phyloP scores from a whole-genome alignment of 2,888 invertebrate species.

The Theretra japonica region DNA sequence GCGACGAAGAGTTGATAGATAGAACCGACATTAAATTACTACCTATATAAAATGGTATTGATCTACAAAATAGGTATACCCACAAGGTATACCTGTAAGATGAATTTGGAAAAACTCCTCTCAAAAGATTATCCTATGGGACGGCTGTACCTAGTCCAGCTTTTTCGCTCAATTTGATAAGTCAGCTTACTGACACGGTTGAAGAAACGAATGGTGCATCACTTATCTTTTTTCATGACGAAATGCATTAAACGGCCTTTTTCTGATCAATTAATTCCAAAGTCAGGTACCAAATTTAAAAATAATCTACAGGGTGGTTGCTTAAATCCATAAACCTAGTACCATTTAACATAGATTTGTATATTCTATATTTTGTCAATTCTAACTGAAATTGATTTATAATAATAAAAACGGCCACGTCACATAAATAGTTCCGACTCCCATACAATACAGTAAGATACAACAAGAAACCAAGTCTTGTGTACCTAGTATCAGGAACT shows the following conservation, averaged over 20 bases:
- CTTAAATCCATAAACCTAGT: slow-evolving; percentile 4
- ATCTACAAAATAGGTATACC: too few species aligned
- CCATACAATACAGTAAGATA: too few species aligned
- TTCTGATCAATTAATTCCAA: slow-evolving; percentile 74
- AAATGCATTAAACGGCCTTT: slow-evolving; percentile 61
- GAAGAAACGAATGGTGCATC: slow-evolving; percentile 45
- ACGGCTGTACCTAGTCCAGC: background rate
- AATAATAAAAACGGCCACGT: background rate
- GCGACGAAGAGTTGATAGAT: background rate
- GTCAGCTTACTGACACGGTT: background rate
- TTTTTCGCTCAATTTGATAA: background rate
- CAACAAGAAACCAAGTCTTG: too few species aligned
- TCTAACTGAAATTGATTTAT: background rate
- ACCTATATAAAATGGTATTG: too few species aligned
- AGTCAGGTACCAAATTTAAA: slow-evolving; percentile 60
- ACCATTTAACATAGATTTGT: background rate
- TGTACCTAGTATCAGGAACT: too few species aligned
- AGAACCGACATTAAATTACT: background rate
- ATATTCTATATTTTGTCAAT: background rate
- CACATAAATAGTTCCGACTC: too few species aligned
- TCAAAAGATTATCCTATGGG: too few species aligned
- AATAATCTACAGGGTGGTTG: slow-evolving; percentile 57
- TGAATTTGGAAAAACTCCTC: too few species aligned
- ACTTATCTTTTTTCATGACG: slow-evolving; percentile 55
- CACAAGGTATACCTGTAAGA: too few species aligned